These are phyloP conservation scores for Burhinus bistriatus DNA, from an alignment of 2,113 vertebrate species.

Conservation along the genomic window DNA sequence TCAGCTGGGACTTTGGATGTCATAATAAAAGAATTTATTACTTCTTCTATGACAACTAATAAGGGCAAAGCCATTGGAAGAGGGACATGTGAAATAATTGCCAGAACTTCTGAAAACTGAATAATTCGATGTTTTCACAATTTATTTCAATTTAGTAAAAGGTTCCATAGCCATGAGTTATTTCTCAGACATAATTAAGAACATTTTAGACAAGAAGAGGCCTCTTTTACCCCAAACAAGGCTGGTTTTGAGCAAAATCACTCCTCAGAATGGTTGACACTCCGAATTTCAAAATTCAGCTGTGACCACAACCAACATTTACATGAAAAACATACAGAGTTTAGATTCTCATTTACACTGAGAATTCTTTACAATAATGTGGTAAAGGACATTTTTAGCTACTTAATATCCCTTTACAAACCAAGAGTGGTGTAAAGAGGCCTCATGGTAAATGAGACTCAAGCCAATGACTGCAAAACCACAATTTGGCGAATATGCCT, in stretches of 20 bases:
- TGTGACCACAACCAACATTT: slow-evolving; percentile 25
- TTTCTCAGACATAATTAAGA: slow-evolving; percentile 59
- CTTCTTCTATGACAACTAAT: slow-evolving; percentile 62
- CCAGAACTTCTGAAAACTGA: slow-evolving; percentile 62
- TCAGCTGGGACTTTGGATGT: slow-evolving; percentile 47
- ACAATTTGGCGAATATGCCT: slow-evolving; percentile 38
- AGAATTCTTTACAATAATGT: slow-evolving; percentile 47
- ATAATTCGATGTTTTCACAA: slow-evolving; percentile 63
- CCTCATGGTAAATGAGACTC: slow-evolving; percentile 51
- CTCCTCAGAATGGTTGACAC: slow-evolving; percentile 35
- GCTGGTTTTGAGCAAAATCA: slow-evolving; percentile 40
- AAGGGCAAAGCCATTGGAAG: slow-evolving; percentile 52
- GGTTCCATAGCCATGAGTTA: slow-evolving; percentile 61
- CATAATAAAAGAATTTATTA: slow-evolving; percentile 62
- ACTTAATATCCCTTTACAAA: slow-evolving; percentile 53
- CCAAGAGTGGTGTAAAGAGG: slow-evolving; percentile 37
- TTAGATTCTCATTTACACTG: slow-evolving; percentile 33
- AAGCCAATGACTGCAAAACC: slow-evolving; percentile 55
- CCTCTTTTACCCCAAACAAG: slow-evolving; percentile 48
- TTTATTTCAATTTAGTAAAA: slow-evolving; percentile 65
- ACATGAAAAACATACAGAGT: slow-evolving; percentile 32
- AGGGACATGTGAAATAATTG: slow-evolving; percentile 51
- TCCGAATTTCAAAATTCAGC: slow-evolving; percentile 29
- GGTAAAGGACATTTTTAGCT: slow-evolving; percentile 44
- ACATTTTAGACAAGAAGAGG: slow-evolving; percentile 50